Evolutionary conservation across 1,140 invertebrate genomes (phyloP).

Genomic region (Pseudachorutes palmiensis): DNA sequence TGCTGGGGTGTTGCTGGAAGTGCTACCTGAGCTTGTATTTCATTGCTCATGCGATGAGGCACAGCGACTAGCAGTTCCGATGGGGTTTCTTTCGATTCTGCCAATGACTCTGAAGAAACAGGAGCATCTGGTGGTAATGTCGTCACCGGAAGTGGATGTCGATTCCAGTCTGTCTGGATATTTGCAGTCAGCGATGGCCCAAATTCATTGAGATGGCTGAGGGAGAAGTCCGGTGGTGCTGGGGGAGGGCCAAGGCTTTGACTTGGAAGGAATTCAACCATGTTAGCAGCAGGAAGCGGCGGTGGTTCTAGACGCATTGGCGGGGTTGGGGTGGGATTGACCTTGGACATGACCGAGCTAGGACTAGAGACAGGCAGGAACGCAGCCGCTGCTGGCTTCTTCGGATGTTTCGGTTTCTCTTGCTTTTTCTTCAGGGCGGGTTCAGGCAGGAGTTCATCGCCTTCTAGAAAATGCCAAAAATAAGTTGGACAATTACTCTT

Average conservation of each 20-base stretch:
- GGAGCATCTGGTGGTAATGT: too few relatives aligned
- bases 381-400: neutral
- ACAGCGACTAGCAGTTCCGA: too few relatives aligned
- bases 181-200: neutral
- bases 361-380: constrained; percentile 2
- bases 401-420: neutral
- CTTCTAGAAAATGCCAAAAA: too few relatives aligned
- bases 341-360: neutral
- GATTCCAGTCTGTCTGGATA: neutral
- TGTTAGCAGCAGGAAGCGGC: neutral
- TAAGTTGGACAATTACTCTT: too few relatives aligned
- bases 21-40: neutral
- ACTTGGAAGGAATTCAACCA: neutral
- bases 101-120: too few relatives aligned
- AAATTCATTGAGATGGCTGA: neutral
- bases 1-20: neutral
- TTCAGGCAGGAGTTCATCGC: too few relatives aligned
- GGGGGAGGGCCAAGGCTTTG: constrained; percentile 1
- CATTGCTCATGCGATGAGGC: too few relatives aligned
- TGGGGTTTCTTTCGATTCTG: too few relatives aligned
- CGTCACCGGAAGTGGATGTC: too few relatives aligned
- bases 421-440: neutral
- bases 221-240: neutral
- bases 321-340: neutral
- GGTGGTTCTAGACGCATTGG: constrained; percentile 9